Evolutionary conservation across 1,140 invertebrate species (phyloP).

Genomic region (Acromyrmex echinatior): DNA sequence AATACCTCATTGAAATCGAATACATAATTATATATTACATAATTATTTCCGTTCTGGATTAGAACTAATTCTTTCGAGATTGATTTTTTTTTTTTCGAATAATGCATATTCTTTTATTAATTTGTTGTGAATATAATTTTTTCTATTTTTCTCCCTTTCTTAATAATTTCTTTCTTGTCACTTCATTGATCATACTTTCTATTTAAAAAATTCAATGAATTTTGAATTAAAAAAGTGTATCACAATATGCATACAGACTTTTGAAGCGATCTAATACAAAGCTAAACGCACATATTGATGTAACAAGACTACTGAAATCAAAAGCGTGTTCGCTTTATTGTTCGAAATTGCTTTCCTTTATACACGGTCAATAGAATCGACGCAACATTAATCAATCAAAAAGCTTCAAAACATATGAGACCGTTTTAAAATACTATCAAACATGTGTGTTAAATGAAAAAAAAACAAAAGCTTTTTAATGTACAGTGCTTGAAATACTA

Average conservation of each 20-base stretch:
- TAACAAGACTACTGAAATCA: not conserved
- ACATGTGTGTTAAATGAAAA: constrained; percentile 2
- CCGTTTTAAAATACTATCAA: constrained; percentile 19
- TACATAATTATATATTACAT: constrained; percentile 7
- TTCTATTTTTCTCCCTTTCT: too few species aligned
- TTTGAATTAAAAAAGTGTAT: not conserved
- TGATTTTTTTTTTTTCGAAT: too few species aligned
- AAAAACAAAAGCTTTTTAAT: constrained; percentile 41
- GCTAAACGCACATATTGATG: not conserved
- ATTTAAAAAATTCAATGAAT: not conserved
- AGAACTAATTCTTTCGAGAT: not conserved
- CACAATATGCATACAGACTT: not conserved
- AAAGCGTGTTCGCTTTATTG: constrained; percentile 28
- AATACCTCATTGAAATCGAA: not conserved
- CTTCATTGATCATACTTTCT: not conserved
- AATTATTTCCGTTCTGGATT: not conserved
- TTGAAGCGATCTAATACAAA: not conserved
- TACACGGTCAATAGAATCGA: not conserved
- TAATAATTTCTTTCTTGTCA: not conserved
- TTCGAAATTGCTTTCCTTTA: not conserved
- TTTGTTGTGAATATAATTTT: constrained; percentile 2
- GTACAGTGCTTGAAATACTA: not conserved
- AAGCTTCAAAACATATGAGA: constrained; percentile 32
- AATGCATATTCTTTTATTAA: not conserved
- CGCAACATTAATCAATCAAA: constrained; percentile 31